phyloP scores from a whole-genome alignment of 2,113 vertebrate species.

The Cheirogaleus medius region DNA sequence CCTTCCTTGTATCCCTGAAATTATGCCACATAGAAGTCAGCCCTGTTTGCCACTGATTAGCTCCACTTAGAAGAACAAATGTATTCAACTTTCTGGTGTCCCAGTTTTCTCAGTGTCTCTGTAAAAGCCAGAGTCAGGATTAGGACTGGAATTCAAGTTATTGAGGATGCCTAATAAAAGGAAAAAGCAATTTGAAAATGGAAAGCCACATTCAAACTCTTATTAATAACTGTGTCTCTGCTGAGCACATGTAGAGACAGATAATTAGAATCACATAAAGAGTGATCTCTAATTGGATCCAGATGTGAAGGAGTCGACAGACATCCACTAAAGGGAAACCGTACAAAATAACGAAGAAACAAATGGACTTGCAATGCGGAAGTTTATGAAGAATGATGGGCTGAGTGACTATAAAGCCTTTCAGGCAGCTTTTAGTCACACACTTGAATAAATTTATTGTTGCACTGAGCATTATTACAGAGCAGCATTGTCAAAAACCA shows the following conservation, averaged over 20 bases:
- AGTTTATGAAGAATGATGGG: conserved; percentile 65
- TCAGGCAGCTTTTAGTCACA: conserved; percentile 60
- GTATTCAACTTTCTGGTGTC: conserved; percentile 38
- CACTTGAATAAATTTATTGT: conserved; percentile 72
- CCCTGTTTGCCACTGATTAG: background rate
- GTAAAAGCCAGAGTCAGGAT: conserved; percentile 52
- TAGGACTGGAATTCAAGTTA: conserved; percentile 68
- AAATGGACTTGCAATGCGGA: conserved; percentile 62
- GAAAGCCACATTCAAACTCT: conserved; percentile 64
- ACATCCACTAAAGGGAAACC: conserved; percentile 61
- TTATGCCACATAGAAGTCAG: background rate
- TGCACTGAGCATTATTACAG: conserved; percentile 63
- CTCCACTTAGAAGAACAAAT: conserved; percentile 26
- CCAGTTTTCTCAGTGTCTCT: conserved; percentile 47
- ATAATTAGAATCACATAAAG: conserved; percentile 80
- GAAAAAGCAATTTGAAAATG: conserved; percentile 70
- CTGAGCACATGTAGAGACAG: conserved; percentile 79
- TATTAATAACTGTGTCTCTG: conserved; percentile 79
- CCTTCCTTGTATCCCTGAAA: background rate
- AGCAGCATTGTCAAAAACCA: conserved; percentile 57
- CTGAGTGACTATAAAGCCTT: conserved; percentile 62
- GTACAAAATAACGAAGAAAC: conserved; percentile 53
- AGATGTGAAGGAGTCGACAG: conserved; percentile 67
- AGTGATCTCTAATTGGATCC: conserved; percentile 70
- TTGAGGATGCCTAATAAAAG: conserved; percentile 64